Evolutionary conservation across 2,797 vertebrate species (phyloP).

Genomic region (Nannoperca obscura): DNA sequence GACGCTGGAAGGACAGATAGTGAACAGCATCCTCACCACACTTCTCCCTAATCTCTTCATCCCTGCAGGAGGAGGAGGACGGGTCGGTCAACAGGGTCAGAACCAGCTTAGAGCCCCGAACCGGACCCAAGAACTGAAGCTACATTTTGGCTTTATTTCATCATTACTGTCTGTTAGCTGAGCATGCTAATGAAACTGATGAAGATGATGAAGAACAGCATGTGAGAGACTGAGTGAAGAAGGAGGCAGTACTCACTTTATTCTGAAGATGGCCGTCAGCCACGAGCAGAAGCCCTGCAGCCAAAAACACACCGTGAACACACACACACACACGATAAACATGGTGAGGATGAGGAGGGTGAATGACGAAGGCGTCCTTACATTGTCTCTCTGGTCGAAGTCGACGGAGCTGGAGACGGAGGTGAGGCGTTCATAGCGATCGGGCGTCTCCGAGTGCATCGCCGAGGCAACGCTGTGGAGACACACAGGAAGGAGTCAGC

Average conservation of each 20-base stretch:
- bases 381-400: conserved; percentile 97
- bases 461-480: conserved; percentile 92
- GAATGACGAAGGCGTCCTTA: conserved; percentile 78
- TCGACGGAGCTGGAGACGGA: conserved; percentile 97
- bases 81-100: not conserved
- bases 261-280: conserved; percentile 98
- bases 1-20: conserved; percentile 97
- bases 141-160: too few species aligned
- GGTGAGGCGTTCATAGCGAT: conserved; percentile 96
- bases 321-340: not conserved
- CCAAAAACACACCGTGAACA: not conserved
- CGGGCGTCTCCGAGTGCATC: conserved; percentile 93
- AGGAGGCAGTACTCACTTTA: conserved; percentile 92
- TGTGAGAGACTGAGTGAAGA: too few species aligned
- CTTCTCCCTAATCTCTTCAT: conserved; percentile 97
- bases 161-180: too few species aligned
- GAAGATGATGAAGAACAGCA: not conserved
- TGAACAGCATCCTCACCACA: conserved; percentile 95
- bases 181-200: too few species aligned
- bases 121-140: not conserved
- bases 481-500: conserved; percentile 33
- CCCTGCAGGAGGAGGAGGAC: conserved; percentile 76
- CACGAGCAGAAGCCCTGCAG: conserved; percentile 96
- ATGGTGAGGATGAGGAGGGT: not conserved
- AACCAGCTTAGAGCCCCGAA: not conserved